Percentiles rank a stretch among this genome's conserved stretches.
Evolutionary conservation across 2,797 vertebrate species (phyloP).

Genomic region (Myiotriccus ornatus): DNA sequence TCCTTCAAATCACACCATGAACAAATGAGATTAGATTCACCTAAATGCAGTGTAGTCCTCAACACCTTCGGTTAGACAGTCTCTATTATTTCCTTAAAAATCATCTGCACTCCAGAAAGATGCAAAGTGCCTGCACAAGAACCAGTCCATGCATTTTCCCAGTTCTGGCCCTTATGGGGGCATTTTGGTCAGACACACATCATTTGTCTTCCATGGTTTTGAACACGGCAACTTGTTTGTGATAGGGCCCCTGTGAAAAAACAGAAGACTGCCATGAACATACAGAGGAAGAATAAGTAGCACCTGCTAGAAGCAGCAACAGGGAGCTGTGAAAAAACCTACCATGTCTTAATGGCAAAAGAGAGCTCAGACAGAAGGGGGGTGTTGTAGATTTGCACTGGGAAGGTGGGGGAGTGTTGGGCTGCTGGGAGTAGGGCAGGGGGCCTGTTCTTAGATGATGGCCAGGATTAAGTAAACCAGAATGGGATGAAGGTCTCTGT

Average conservation of each 20-base stretch:
- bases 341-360: neutral
- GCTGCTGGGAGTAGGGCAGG: neutral
- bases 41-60: neutral
- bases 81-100: neutral
- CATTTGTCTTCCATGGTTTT: neutral
- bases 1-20: neutral
- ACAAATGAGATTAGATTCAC: neutral
- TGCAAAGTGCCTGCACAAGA: rapidly evolving
- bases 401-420: neutral
- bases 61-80: neutral
- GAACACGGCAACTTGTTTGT: neutral
- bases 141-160: neutral
- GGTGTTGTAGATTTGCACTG: neutral
- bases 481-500: neutral
- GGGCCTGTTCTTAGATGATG: neutral
- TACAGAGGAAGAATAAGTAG: neutral
- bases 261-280: no score
- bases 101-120: neutral
- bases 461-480: neutral
- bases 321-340: neutral
- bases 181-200: neutral
- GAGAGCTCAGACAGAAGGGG: neutral
- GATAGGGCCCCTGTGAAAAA: neutral
- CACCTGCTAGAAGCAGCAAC: neutral
- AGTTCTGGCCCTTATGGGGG: neutral